These are phyloP conservation scores for Mesorhabditis spiculigera DNA, from an alignment of 2,888 invertebrate genomes.

Conservation along the genomic window DNA sequence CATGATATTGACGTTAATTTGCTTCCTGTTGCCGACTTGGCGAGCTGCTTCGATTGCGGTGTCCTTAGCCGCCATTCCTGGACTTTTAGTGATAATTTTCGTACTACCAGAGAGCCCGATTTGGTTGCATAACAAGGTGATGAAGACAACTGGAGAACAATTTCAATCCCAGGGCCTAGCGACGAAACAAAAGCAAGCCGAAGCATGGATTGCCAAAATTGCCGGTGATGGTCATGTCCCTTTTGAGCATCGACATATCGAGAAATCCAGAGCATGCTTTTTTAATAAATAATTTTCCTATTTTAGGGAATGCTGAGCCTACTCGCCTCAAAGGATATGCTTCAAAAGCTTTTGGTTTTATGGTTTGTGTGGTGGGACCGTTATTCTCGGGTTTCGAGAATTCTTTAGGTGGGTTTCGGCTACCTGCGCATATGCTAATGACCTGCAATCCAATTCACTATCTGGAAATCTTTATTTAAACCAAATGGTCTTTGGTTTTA, in stretches of 20 bases:
- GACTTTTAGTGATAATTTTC: slow-evolving; percentile 33
- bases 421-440: slow-evolving; percentile 39
- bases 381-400: neutral
- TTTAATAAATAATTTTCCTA: neutral
- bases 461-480: slow-evolving; percentile 36
- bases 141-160: neutral
- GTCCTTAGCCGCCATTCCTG: slow-evolving; percentile 25
- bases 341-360: slow-evolving; percentile 25
- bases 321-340: slow-evolving; percentile 21
- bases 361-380: slow-evolving; percentile 34
- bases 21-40: neutral
- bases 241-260: slow-evolving; percentile 17
- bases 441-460: slow-evolving; percentile 33
- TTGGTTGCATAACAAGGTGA: slow-evolving; percentile 37
- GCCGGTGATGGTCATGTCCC: slow-evolving; percentile 32
- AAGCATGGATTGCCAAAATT: slow-evolving; percentile 27
- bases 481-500: slow-evolving; percentile 34
- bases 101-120: slow-evolving; percentile 43
- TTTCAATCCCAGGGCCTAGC: slow-evolving; percentile 6
- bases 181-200: slow-evolving; percentile 24
- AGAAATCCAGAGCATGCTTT: slow-evolving; percentile 16
- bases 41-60: neutral
- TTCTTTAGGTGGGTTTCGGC: slow-evolving; percentile 23
- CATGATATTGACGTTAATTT: neutral
- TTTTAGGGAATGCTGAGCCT: slow-evolving; percentile 13